These are phyloP conservation scores for Pithys albifrons DNA, from an alignment of 2,113 vertebrate species.

Conservation along the genomic window DNA sequence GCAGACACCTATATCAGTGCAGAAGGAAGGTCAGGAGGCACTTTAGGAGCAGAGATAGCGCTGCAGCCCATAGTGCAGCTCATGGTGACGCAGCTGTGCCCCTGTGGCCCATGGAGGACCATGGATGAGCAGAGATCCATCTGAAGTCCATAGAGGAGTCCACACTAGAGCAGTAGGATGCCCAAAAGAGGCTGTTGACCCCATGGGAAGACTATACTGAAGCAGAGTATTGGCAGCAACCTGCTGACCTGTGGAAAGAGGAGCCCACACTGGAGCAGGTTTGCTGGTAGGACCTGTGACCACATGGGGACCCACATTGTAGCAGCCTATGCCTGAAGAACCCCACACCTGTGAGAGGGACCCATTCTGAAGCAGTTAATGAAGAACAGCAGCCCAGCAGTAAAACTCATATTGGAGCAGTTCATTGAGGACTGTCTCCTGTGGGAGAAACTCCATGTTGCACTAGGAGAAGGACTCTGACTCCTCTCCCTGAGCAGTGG, in stretches of 20 bases:
- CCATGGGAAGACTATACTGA: neutral
- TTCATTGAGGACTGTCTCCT: neutral
- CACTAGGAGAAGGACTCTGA: neutral
- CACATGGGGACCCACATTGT: neutral
- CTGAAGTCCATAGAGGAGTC: neutral
- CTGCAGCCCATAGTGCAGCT: neutral
- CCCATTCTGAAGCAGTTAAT: fast-evolving
- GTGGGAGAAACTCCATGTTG: fast-evolving
- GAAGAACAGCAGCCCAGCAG: neutral
- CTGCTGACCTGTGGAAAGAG: neutral
- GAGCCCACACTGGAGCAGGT: neutral
- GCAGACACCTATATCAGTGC: neutral
- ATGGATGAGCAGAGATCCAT: neutral
- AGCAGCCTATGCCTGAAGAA: neutral
- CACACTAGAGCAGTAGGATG: neutral
- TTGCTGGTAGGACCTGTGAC: neutral
- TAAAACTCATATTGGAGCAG: too few relatives aligned
- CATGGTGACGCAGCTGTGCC: neutral
- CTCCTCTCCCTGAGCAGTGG: neutral
- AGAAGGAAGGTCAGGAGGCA: neutral
- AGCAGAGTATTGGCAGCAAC: neutral
- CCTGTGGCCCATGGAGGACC: neutral
- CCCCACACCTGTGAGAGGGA: neutral
- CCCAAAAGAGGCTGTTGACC: neutral
- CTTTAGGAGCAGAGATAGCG: neutral